Conservation (phyloP, 1,140 invertebrate genomes). For the Phenacoccus solenopsis region DNA sequence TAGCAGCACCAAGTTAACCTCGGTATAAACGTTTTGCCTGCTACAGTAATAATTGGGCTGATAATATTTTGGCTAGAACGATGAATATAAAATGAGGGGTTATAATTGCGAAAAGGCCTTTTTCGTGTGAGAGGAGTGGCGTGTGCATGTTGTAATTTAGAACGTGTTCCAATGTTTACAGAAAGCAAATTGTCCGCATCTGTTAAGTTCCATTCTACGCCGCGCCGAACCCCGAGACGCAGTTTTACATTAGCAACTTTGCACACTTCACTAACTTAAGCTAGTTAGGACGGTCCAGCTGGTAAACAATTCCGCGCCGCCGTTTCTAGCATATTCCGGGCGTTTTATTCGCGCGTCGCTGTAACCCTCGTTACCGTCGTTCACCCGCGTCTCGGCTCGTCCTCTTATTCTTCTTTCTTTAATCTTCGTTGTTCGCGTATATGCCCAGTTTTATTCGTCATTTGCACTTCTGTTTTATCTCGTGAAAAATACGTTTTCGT, state of each 20-base stretch:
- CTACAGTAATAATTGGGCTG: background rate
- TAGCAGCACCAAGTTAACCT: background rate
- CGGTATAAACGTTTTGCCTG: background rate
- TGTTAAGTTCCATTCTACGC: constrained; percentile 13
- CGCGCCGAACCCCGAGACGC: background rate
- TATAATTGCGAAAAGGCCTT: constrained; percentile 15
- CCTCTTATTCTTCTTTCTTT: background rate
- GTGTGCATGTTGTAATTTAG: constrained; percentile 5
- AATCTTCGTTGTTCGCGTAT: background rate
- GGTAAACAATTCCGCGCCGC: constrained; percentile 14
- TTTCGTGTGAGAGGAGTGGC: background rate
- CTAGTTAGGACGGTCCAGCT: constrained; percentile 15
- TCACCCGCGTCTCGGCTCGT: background rate
- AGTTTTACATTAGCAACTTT: constrained; percentile 1
- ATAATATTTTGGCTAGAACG: constrained; percentile 14
- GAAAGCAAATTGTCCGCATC: constrained; percentile 16
- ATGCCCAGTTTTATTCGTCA: background rate
- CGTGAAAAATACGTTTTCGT: background rate
- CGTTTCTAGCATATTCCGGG: background rate
- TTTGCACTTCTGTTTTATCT: background rate
- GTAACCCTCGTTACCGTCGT: constrained; percentile 6
- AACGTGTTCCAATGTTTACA: constrained; percentile 16
- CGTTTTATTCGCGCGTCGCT: background rate
- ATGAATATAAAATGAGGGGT: constrained; percentile 18
- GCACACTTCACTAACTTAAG: constrained; percentile 7